Evolutionary conservation across 2,113 vertebrate species (phyloP), one percentile per base, ranked within the genome.

Genomic region (Vulpes ferrilata): DNA sequence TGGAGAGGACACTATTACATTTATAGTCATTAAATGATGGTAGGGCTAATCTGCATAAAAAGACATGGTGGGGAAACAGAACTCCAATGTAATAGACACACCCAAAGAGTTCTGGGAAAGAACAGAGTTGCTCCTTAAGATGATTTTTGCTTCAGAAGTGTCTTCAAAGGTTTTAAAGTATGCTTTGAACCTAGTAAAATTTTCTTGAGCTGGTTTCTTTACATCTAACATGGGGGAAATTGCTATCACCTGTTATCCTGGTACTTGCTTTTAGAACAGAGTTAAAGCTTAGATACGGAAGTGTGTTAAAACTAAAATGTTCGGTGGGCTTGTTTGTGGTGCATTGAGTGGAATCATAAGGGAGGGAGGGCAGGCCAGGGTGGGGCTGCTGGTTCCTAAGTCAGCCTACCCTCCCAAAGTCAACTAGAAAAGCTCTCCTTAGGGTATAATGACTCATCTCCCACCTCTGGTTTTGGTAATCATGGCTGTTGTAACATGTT

Each of bases 381-480:
- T 88, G 48, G 25, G 53, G 2, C 53, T 38, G 48, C 30, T 27
- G 7, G 55, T 84, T 86, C 53, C 60, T 30, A 82, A 27, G 27
- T 69, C 43, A 38, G 27, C 48, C n/a, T 69, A 19, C 2, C 35
- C 2, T 5, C 19, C 60, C 17, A 55, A 38, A 67, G 71, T 53
- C 78, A 48, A 23, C 59, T 20, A 86, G 35, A 83, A 80, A 84
- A 69, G 22, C n/a, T 48, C 7, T 93, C 43, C 32, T 82, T 12
- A 35, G 78, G 65, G 32, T 6, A 11, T 71, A 43, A 20, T n/a
- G 81, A 78, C 35, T 53, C 35, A 80, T 67, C 48, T 20, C 3
- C 43, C 22, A 73, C 51, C 30, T 94, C 67, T 76, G 74, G 35
- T 64, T 87, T 55, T 55, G n/a, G 74, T 87, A 83, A 90, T 95